Evolutionary conservation across 2,797 vertebrate genomes (phyloP), one percentile per base, ranked within the genome.

Genomic region (Xiphorhynchus erythropygius): DNA sequence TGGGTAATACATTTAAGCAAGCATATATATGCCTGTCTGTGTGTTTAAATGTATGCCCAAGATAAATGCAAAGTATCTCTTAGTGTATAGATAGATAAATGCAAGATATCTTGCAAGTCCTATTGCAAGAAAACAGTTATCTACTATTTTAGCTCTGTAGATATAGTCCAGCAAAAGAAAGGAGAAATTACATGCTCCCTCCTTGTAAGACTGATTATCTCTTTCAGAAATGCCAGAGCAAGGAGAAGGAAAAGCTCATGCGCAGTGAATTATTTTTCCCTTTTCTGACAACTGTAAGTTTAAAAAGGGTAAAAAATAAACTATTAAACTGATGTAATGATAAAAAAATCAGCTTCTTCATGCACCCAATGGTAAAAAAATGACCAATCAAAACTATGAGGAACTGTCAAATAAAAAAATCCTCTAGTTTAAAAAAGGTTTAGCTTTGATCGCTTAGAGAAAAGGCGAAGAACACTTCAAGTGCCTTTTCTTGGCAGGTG

Each of bases 401-500:
- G 93, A 97, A 89, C 37, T 75, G 69, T 94, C 63, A 96, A 85
- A 95, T 91, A 13, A 95, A 97, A 95, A 96, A 94, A 91, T 97
- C 55, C 87, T 97, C 94, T 67, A 47, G 56, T 97, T 96, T 93
- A 55, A 85, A 96, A 90, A 96, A 91, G 89, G 83, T 95, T 95
- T 93, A 97, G 87, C 92, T 97, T 97, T 97, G 92, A 95, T 96
- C 90, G 93, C 76, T 92, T 95, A 91, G 95, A 95, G 97, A 97
- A 97, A 97, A 98, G 98, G 97, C 97, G 97, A 97, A 98, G 98
- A 98, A 98, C 98, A 98, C 98, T 97, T 98, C 98, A 98, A 98
- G 97, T 98, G 98, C 98, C 97, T 98, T 98, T 98, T 98, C 98
- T 97, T 98, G 98, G 98, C 97, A 98, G 98, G 97, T 98, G 98